Evolutionary conservation across 2,888 invertebrate genomes (phyloP), one percentile per base, ranked within the genome.

Genomic region (Eupeodes luniger): DNA sequence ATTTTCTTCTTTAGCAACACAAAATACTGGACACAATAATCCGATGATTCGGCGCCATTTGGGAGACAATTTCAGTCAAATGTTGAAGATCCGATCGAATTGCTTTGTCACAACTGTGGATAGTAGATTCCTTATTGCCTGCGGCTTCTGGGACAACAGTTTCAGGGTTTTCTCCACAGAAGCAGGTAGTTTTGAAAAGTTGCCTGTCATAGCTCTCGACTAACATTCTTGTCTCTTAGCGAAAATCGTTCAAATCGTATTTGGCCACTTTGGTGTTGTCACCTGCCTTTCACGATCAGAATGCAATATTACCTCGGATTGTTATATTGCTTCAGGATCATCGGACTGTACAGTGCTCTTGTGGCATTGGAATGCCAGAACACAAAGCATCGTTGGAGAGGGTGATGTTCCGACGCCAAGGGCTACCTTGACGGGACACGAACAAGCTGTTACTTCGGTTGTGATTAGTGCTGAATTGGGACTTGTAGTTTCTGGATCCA

Each of bases 131-230:
- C 96, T 99, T 90, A 97, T 99, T 90, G 99, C 99, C 0, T 98
- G 99, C 92, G 99, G 99, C 76, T 99, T 99, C 94, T 99, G 99
- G 98, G 99, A 99, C 94, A 99, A 99, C 94, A 99, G 99, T 94
- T 99, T 99, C 94, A 95, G 99, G 9, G 98, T 99, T 19, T 99
- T 99, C 94, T 98, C 98, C 66, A 98, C 99, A 0, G 99, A 99
- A 92, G 97, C 98, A 84, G 98, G 98, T 98, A 97, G 11, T 6
- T 4, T 55, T 36, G 4, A 27, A 27, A 27, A 27, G 27, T 5
- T 12, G 12, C 5, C 36, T 74, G 5, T 36, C 27, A 12, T 5
- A 9, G 1, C 34, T 74, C 4, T 19, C 49, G 3, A 16, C 14
- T 47, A 11, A 14, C 36, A 16, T 61, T 34, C 47, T 9, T 61